These are phyloP conservation scores for Kryptopterus vitreolus DNA, from an alignment of 2,797 vertebrate genomes.

Conservation along the genomic window DNA sequence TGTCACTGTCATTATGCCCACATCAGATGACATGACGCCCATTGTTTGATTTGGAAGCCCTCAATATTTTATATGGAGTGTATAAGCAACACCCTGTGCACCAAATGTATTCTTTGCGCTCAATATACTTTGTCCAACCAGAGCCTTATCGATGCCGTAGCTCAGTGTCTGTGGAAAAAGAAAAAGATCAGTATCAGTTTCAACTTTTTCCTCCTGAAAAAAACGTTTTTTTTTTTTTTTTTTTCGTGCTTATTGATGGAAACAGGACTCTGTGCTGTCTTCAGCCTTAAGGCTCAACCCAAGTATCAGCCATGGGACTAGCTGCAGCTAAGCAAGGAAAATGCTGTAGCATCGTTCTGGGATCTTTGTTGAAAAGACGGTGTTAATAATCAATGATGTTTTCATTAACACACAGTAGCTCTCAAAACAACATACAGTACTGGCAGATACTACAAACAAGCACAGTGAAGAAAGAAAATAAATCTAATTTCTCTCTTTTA, in stretches of 20 bases:
- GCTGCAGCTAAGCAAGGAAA: slow-evolving; percentile 42
- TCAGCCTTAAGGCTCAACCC: slow-evolving; percentile 43
- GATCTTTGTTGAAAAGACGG: slow-evolving; percentile 51
- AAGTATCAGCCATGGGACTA: slow-evolving; percentile 46
- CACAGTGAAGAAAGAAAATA: slow-evolving; percentile 33
- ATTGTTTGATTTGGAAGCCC: slow-evolving; percentile 47
- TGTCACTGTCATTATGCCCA: slow-evolving; percentile 27
- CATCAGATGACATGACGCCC: slow-evolving; percentile 15
- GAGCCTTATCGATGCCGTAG: slow-evolving; percentile 21
- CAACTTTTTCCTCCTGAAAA: slow-evolving; percentile 52
- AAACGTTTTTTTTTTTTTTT: too few species aligned
- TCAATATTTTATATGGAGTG: slow-evolving; percentile 41
- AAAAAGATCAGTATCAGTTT: slow-evolving; percentile 36
- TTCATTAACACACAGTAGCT: slow-evolving; percentile 64
- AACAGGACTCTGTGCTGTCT: slow-evolving; percentile 39
- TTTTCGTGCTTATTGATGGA: slow-evolving; percentile 42
- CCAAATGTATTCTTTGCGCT: slow-evolving; percentile 19
- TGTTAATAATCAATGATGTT: slow-evolving; percentile 72
- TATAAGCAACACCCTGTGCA: slow-evolving; percentile 13
- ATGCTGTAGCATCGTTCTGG: slow-evolving; percentile 63
- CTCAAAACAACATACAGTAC: slow-evolving; percentile 38
- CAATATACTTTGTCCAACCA: slow-evolving; percentile 8
- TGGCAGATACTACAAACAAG: slow-evolving; percentile 36
- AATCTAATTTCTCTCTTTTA: slow-evolving; percentile 21
- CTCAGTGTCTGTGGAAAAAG: slow-evolving; percentile 25